Evolutionary conservation across 2,797 vertebrate species (phyloP).

Genomic region (Gallinago solitaria): DNA sequence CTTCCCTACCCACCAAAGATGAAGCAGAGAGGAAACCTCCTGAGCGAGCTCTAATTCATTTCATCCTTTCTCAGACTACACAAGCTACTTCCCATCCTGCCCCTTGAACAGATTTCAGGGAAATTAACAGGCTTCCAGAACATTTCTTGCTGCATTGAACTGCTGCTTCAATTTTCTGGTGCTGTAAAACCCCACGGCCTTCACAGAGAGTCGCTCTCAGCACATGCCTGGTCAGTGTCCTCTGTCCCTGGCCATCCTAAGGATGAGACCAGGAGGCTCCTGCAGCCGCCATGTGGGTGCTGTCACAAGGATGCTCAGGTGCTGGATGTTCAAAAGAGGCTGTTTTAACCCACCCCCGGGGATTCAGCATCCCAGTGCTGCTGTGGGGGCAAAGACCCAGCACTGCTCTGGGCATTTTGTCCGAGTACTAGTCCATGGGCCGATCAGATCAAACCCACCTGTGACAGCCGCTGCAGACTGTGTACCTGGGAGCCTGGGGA

Average conservation of each 20-base stretch:
- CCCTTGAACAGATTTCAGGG: background rate
- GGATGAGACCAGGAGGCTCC: background rate
- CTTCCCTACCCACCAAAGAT: background rate
- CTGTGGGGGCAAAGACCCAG: rapidly evolving
- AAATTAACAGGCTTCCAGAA: background rate
- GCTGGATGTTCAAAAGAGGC: background rate
- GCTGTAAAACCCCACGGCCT: background rate
- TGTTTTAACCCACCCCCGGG: background rate
- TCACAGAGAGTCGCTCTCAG: background rate
- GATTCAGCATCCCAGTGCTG: background rate
- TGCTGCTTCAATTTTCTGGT: background rate
- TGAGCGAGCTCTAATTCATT: background rate
- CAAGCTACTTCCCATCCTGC: background rate
- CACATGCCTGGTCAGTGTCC: rapidly evolving
- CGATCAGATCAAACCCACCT: background rate
- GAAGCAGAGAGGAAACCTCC: background rate
- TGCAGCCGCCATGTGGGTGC: rapidly evolving
- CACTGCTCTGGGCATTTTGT: rapidly evolving
- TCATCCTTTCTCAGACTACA: background rate
- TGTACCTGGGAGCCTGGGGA: background rate
- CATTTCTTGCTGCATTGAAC: background rate
- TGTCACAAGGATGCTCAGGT: background rate
- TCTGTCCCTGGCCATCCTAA: background rate
- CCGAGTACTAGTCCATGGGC: rapidly evolving
- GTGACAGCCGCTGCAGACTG: background rate